These are phyloP conservation scores for Catostylus mosaicus DNA, from an alignment of 30 jellyfish, hydroid and myxozoan genomes.

Conservation along the genomic window DNA sequence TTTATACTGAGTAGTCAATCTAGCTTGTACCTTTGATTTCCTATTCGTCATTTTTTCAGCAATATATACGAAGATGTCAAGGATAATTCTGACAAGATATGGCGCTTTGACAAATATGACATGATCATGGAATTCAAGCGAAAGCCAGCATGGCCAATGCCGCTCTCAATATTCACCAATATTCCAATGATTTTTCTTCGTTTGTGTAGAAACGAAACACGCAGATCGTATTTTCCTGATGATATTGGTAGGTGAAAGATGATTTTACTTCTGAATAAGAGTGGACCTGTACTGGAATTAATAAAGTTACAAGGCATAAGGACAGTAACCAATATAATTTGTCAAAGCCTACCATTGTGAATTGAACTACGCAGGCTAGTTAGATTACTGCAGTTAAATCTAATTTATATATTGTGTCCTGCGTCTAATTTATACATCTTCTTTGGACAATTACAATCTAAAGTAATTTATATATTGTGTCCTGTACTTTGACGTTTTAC, in stretches of 20 bases:
- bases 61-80: constrained; percentile 67
- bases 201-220: constrained; percentile 8
- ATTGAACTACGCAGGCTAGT: not conserved
- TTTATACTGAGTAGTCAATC: too few relatives aligned
- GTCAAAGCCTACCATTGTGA: not conserved
- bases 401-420: too few relatives aligned
- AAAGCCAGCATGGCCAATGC: constrained; percentile 66
- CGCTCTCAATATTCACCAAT: constrained; percentile 55
- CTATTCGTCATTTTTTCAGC: constrained; percentile 56
- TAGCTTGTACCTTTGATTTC: too few relatives aligned
- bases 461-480: not conserved
- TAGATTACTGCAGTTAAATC: not conserved
- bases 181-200: constrained; percentile 26
- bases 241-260: not conserved
- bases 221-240: not conserved
- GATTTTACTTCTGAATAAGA: not conserved
- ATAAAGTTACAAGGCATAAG: not conserved
- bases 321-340: not conserved
- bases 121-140: constrained; percentile 72
- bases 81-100: constrained; percentile 62
- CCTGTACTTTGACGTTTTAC: not conserved
- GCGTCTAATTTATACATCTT: too few relatives aligned
- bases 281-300: not conserved
- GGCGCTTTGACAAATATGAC: constrained; percentile 74
- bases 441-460: too few relatives aligned